A percentile compares a stretch with the other conserved stretches of the same genome.
These are phyloP conservation scores for Diorhabda sublineata DNA, from an alignment of 1,140 invertebrate genomes.

Conservation along the genomic window DNA sequence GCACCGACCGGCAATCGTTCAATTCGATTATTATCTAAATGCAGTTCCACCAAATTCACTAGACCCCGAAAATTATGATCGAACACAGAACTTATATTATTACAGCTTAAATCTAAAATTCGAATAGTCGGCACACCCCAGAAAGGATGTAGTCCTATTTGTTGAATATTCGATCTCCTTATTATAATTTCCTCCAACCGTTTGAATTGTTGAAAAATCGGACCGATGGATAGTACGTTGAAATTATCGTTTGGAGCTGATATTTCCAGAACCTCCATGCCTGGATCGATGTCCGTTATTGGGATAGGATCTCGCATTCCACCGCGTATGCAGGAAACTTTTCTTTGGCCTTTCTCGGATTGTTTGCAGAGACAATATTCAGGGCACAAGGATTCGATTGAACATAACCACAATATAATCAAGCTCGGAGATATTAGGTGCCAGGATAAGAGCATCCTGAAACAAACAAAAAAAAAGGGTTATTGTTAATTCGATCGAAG, in stretches of 20 bases:
- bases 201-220: conserved; percentile 65
- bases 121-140: conserved; percentile 69
- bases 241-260: conserved; percentile 57
- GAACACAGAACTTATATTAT: conserved; percentile 71
- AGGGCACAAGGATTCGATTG: conserved; percentile 45
- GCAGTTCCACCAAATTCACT: conserved; percentile 74
- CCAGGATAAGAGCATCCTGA: conserved; percentile 42
- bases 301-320: conserved; percentile 59
- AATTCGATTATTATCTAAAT: conserved; percentile 77
- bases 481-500: neutral
- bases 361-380: conserved; percentile 38
- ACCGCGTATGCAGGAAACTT: conserved; percentile 52
- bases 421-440: conserved; percentile 36
- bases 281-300: conserved; percentile 56
- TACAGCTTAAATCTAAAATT: conserved; percentile 66
- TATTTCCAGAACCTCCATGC: conserved; percentile 64
- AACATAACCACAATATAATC: conserved; percentile 41
- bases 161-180: conserved; percentile 67
- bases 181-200: conserved; percentile 71
- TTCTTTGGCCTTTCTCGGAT: conserved; percentile 37
- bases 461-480: conserved; percentile 23
- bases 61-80: conserved; percentile 80
- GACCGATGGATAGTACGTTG: conserved; percentile 67
- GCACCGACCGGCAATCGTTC: conserved; percentile 65
- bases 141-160: conserved; percentile 74